Evolutionary conservation across 2,888 invertebrate species (phyloP), one percentile per base, ranked within the genome.

Genomic region (Pemphredon lugubris): DNA sequence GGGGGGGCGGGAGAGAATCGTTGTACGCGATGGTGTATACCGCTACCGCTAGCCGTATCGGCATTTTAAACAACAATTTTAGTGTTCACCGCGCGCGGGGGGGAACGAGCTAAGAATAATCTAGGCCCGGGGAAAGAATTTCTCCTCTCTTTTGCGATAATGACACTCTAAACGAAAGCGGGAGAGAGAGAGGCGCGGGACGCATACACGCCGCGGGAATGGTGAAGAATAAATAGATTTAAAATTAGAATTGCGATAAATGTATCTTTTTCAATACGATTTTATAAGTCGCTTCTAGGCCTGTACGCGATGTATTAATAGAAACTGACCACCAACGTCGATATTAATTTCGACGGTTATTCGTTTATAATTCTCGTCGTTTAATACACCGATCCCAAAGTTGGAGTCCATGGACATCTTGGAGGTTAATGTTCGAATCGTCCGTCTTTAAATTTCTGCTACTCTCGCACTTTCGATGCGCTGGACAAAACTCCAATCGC

Each of bases 101-200:
- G 75, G 75, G 82, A 84, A 81, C 77, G 58, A 71, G 77, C 83
- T 84, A 86, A 86, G 81, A 87, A 87, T 71, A 73, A 84, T 75
- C 77, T 65, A 71, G 61, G 54, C 67, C 54, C 59, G 69, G 72
- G 73, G 64, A 82, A 82, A 82, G 76, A 83, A 75, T 83, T 81
- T 83, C 79, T 83, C 73, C 75, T 47, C 66, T 66, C 77, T 61
- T 13, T 50, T 53, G 61, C 61, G 66, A 71, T 73, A 73, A 73
- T 51, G 55, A 60, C 70, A 75, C n/a, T 77, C 76, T 68, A 67
- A 64, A 61, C 45, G 16, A 32, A 67, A 64, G 57, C 45, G 16
- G 21, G 40, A 42, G 14, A 40, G 13, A 21, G 54, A 23, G 54
- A 34, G 53, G 30, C 70, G 55, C 50, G 50, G 53, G 55, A n/a